These are phyloP conservation scores for Cacatua alba DNA, from an alignment of 2,113 vertebrate genomes.

Conservation along the genomic window DNA sequence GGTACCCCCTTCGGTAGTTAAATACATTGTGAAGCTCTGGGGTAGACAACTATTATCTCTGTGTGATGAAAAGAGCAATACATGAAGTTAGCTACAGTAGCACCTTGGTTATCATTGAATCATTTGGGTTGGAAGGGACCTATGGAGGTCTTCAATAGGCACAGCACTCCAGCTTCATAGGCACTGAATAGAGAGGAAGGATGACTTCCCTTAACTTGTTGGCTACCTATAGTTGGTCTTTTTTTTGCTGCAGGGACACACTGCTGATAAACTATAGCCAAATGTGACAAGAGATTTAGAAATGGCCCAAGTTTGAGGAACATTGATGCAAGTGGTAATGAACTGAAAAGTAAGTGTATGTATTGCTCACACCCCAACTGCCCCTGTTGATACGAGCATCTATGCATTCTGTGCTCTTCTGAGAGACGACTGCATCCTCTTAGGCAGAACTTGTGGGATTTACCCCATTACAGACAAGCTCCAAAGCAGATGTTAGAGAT, in stretches of 20 bases:
- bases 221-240: accelerated
- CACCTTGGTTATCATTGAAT: background rate
- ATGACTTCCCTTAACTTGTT: background rate
- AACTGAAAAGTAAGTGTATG: background rate
- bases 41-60: background rate
- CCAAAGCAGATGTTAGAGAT: background rate
- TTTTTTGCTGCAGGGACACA: background rate
- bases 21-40: accelerated
- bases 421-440: background rate
- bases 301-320: background rate
- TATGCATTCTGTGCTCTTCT: background rate
- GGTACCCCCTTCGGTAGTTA: background rate
- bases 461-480: background rate
- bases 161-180: background rate
- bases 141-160: background rate
- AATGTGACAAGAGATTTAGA: background rate
- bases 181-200: background rate
- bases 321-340: background rate
- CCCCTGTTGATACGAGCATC: background rate
- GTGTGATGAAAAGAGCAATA: background rate
- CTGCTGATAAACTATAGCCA: background rate
- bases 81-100: background rate
- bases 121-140: background rate
- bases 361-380: accelerated
- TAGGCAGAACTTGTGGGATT: background rate